Conservation (phyloP, 2,797 vertebrate genomes). For the Chelon auratus region DNA sequence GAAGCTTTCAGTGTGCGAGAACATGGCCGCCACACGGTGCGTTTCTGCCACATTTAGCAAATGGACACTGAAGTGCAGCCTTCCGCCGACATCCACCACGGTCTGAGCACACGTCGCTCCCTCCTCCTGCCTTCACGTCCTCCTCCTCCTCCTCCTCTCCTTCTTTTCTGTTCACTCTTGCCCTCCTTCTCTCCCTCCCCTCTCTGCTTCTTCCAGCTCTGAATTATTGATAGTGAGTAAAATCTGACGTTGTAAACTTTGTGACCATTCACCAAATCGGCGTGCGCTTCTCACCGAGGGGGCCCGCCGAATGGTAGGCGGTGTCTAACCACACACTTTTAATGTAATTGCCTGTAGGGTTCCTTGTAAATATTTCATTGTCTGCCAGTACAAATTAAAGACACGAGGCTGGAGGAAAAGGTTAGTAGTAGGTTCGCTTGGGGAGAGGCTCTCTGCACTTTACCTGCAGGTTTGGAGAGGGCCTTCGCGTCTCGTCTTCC, state of each 20-base stretch:
- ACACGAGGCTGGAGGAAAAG: slow-evolving; percentile 77
- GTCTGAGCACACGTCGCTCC: slow-evolving; percentile 33
- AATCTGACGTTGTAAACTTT: slow-evolving; percentile 92
- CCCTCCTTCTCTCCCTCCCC: slow-evolving; percentile 42
- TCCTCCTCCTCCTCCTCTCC: slow-evolving; percentile 52
- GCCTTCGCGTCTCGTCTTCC: neutral
- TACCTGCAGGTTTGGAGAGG: slow-evolving; percentile 58
- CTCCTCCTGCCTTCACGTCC: slow-evolving; percentile 39
- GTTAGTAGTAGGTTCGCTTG: slow-evolving; percentile 56
- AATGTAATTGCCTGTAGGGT: slow-evolving; percentile 96
- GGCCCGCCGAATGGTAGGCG: slow-evolving; percentile 85
- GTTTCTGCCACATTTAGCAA: slow-evolving; percentile 84
- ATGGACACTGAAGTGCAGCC: slow-evolving; percentile 78
- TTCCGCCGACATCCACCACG: slow-evolving; percentile 48
- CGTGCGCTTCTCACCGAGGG: slow-evolving; percentile 85
- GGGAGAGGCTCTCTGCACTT: slow-evolving; percentile 64
- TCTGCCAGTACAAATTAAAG: slow-evolving; percentile 92
- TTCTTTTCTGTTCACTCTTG: slow-evolving; percentile 46
- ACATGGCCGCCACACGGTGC: slow-evolving; percentile 70
- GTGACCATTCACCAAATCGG: slow-evolving; percentile 91
- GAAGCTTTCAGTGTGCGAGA: slow-evolving; percentile 69
- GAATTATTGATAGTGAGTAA: slow-evolving; percentile 94
- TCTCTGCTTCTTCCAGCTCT: slow-evolving; percentile 67
- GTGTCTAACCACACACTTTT: slow-evolving; percentile 93
- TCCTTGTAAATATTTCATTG: slow-evolving; percentile 93